phyloP scores from a whole-genome alignment of 2,797 vertebrate genomes.

The Notamacropus eugenii region DNA sequence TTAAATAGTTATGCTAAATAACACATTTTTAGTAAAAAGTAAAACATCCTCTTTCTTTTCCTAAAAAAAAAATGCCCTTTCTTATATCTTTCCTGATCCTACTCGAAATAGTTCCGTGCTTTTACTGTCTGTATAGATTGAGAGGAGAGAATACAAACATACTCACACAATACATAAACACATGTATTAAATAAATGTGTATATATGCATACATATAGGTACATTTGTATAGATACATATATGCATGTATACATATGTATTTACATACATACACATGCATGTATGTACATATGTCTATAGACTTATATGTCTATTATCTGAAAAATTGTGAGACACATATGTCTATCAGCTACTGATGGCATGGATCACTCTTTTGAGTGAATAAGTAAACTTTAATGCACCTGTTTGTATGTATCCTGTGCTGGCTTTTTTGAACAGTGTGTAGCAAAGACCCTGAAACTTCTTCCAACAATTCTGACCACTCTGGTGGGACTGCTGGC shows the following conservation, averaged over 20 bases:
- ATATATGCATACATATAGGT: too few relatives aligned
- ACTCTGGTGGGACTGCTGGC: not conserved
- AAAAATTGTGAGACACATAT: not conserved
- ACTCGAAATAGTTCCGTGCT: not conserved
- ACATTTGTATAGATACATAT: too few relatives aligned
- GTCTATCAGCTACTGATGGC: not conserved
- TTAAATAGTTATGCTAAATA: not conserved
- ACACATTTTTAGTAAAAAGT: not conserved
- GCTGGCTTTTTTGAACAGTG: not conserved
- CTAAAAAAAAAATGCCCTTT: not conserved
- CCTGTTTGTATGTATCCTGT: not conserved
- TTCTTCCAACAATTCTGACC: too few relatives aligned
- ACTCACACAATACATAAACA: too few relatives aligned
- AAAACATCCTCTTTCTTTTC: not conserved
- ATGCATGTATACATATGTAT: too few relatives aligned
- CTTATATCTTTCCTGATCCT: not conserved
- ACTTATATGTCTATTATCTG: too few relatives aligned
- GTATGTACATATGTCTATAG: too few relatives aligned
- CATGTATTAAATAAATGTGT: not conserved
- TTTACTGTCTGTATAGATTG: not conserved
- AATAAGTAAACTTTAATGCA: not conserved
- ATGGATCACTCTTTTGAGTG: not conserved
- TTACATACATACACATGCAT: too few relatives aligned
- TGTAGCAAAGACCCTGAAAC: too few relatives aligned
- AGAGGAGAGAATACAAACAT: not conserved